These are phyloP conservation scores for Acipenser oxyrinchus DNA, from an alignment of 2,797 vertebrate genomes.

Conservation along the genomic window DNA sequence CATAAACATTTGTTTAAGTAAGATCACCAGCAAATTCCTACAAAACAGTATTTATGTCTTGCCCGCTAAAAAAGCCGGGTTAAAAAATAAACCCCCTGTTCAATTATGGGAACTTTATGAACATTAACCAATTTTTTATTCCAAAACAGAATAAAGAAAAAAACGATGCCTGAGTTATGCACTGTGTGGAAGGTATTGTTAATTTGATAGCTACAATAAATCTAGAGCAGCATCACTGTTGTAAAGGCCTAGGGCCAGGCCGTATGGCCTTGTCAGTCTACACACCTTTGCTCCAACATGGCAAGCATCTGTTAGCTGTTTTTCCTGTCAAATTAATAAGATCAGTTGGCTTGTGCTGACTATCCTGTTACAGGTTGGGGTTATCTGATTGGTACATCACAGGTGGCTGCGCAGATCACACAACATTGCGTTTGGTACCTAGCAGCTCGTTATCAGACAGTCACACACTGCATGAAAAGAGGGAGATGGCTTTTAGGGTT, in stretches of 20 bases:
- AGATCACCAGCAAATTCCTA: too few species aligned
- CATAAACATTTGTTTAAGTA: too few species aligned
- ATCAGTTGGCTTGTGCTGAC: background rate
- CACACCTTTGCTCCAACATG: background rate
- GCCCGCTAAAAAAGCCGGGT: too few species aligned
- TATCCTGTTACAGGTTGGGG: background rate
- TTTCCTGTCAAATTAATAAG: constrained; percentile 10
- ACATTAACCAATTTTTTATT: too few species aligned
- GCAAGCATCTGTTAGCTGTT: background rate
- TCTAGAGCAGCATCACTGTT: background rate
- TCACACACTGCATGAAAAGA: too few species aligned
- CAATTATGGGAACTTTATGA: too few species aligned
- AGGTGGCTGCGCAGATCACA: background rate
- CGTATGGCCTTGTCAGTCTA: background rate
- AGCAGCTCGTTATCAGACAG: too few species aligned
- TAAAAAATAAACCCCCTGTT: too few species aligned
- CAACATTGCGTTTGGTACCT: too few species aligned
- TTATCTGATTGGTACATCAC: background rate
- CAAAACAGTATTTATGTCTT: too few species aligned
- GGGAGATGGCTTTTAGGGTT: too few species aligned
- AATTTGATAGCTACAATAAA: background rate
- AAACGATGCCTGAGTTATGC: background rate
- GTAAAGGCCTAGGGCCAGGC: background rate
- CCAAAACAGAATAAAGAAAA: background rate
- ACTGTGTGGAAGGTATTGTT: background rate